Evolutionary conservation across 2,888 invertebrate genomes (phyloP).

Genomic region (Branchellion lobata): DNA sequence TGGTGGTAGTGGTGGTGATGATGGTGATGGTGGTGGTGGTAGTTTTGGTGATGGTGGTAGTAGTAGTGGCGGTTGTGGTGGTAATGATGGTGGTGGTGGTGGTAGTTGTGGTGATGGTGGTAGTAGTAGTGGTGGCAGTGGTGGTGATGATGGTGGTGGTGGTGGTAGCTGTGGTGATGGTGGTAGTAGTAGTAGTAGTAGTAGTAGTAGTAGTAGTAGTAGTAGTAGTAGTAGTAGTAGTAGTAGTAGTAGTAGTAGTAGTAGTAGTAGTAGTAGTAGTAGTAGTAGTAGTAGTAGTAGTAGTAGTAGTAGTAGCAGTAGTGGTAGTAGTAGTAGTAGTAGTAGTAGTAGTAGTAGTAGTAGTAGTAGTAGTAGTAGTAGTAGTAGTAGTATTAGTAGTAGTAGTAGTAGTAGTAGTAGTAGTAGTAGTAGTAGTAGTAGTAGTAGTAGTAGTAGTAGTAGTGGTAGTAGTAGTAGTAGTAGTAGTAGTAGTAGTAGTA

Average conservation of each 20-base stretch:
- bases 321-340: slow-evolving; percentile 16
- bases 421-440: slow-evolving; percentile 10
- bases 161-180: neutral
- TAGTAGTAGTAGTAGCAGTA: neutral
- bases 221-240: slow-evolving; percentile 3
- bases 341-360: slow-evolving; percentile 14
- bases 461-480: slow-evolving; percentile 25
- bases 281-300: neutral
- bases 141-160: too few relatives aligned
- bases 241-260: slow-evolving; percentile 25
- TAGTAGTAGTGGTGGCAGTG: too few relatives aligned
- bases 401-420: too few relatives aligned
- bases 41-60: too few relatives aligned
- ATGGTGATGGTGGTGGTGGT: too few relatives aligned
- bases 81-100: too few relatives aligned
- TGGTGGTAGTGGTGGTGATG: too few relatives aligned
- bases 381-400: too few relatives aligned
- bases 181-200: slow-evolving; percentile 14
- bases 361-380: too few relatives aligned
- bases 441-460: too few relatives aligned
- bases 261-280: neutral
- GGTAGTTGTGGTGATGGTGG: too few relatives aligned
- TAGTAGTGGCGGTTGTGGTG: too few relatives aligned
- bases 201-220: slow-evolving; percentile 21
- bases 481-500: neutral